Evolutionary conservation across 2,797 vertebrate genomes (phyloP).

Genomic region (Thalassophryne amazonica): DNA sequence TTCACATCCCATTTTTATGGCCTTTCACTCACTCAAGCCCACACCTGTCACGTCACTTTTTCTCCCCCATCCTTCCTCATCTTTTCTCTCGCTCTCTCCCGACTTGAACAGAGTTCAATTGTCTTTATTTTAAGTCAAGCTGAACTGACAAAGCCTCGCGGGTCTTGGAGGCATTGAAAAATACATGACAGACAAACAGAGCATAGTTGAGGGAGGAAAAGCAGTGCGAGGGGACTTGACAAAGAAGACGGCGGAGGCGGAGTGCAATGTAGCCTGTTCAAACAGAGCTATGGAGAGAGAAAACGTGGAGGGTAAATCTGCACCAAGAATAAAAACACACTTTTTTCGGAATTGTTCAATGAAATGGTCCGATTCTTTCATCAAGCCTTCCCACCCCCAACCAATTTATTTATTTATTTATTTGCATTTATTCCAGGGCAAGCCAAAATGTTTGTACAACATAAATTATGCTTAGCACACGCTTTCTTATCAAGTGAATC

Average conservation of each 20-base stretch:
- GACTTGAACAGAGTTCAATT: conserved; percentile 17
- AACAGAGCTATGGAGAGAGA: conserved; percentile 22
- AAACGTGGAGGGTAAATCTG: neutral
- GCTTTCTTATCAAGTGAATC: conserved; percentile 19
- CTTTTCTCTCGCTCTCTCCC: neutral
- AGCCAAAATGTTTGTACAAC: conserved; percentile 10
- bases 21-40: neutral
- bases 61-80: neutral
- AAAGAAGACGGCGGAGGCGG: conserved; percentile 10
- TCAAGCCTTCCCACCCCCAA: no score
- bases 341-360: no score
- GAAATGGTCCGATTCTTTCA: no score
- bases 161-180: conserved; percentile 50
- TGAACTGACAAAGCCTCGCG: conserved; percentile 24
- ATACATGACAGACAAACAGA: conserved; percentile 46
- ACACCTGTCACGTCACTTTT: neutral
- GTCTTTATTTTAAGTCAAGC: conserved; percentile 39
- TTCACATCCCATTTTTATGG: neutral
- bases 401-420: no score
- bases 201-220: conserved; percentile 33
- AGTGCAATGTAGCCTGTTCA: neutral
- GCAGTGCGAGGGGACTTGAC: conserved; percentile 29
- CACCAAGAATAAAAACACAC: neutral
- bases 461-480: conserved; percentile 9
- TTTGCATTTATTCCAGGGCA: no score